phyloP scores from a whole-genome alignment of 2,888 invertebrate genomes.

The Ormyrus pomaceus region DNA sequence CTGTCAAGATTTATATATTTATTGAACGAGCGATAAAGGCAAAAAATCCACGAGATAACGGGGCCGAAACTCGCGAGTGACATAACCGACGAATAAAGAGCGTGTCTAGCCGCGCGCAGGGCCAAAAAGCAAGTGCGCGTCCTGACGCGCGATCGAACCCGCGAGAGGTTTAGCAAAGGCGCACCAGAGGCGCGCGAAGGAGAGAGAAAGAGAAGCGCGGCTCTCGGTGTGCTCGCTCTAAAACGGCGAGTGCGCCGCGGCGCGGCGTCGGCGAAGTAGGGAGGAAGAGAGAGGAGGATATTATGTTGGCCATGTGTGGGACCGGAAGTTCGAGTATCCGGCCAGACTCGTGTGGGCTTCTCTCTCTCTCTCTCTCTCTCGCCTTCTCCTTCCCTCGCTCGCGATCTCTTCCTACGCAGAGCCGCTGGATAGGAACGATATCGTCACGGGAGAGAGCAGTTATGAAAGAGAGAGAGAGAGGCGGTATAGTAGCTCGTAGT shows the following conservation, averaged over 20 bases:
- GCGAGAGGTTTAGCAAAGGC: background rate
- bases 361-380: conserved; percentile 57
- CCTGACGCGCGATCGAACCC: no score
- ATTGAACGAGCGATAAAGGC: no score
- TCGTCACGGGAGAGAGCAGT: conserved; percentile 18
- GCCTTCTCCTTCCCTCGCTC: conserved; percentile 42
- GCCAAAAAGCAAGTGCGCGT: no score
- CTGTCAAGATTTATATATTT: no score
- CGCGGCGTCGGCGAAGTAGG: conserved; percentile 19
- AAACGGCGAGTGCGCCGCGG: background rate
- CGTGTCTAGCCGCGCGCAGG: no score
- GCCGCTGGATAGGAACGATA: conserved; percentile 50
- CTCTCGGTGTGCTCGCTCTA: no score
- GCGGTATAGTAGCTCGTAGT: conserved; percentile 13
- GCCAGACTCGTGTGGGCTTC: conserved; percentile 76
- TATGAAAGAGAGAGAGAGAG: background rate
- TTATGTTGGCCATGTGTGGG: conserved; percentile 72
- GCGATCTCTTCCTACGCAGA: conserved; percentile 54
- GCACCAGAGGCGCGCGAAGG: conserved; percentile 13
- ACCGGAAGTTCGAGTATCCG: conserved; percentile 76
- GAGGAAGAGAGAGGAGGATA: conserved; percentile 47
- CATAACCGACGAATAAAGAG: no score
- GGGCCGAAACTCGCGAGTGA: no score
- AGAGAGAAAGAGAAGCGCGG: conserved; percentile 30
- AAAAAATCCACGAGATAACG: no score